Conservation (phyloP, 2,888 invertebrate species). For the Luffia ferchaultella region DNA sequence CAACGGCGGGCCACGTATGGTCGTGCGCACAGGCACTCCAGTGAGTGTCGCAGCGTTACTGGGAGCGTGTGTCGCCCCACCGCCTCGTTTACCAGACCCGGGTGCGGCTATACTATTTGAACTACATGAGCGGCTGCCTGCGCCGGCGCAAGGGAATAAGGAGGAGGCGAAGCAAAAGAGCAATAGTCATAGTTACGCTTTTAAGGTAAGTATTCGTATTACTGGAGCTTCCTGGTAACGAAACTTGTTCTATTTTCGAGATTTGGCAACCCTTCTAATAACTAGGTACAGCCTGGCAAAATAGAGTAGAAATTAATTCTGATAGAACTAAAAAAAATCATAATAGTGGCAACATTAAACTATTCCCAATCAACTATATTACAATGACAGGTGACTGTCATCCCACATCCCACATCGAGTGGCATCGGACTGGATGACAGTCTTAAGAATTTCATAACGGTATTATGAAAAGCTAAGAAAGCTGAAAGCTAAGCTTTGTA, state of each 20-base stretch:
- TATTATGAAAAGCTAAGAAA: too few relatives aligned
- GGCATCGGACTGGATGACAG: too few relatives aligned
- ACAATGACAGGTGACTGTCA: too few relatives aligned
- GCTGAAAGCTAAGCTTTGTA: too few relatives aligned
- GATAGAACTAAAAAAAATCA: too few relatives aligned
- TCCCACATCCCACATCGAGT: too few relatives aligned
- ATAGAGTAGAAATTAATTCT: too few relatives aligned
- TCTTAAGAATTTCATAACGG: too few relatives aligned
- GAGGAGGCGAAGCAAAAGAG: constrained; percentile 34
- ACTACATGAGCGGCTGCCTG: constrained; percentile 47
- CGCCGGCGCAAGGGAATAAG: constrained; percentile 16
- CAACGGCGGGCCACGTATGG: constrained; percentile 35
- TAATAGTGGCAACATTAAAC: too few relatives aligned
- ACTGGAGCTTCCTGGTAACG: not conserved
- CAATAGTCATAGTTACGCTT: constrained; percentile 50
- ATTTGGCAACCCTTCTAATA: too few relatives aligned
- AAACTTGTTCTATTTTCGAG: not conserved
- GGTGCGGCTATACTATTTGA: constrained; percentile 66
- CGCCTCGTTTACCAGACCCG: constrained; percentile 65
- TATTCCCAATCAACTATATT: too few relatives aligned
- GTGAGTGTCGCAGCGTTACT: constrained; percentile 67
- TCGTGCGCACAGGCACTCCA: constrained; percentile 70
- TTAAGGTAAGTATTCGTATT: constrained; percentile 31
- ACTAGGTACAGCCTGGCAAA: too few relatives aligned
- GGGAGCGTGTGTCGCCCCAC: constrained; percentile 62